A percentile compares a stretch with the other conserved stretches of the same genome.
Conservation (phyloP, 2,888 invertebrate species). For the Leistus spinibarbis region DNA sequence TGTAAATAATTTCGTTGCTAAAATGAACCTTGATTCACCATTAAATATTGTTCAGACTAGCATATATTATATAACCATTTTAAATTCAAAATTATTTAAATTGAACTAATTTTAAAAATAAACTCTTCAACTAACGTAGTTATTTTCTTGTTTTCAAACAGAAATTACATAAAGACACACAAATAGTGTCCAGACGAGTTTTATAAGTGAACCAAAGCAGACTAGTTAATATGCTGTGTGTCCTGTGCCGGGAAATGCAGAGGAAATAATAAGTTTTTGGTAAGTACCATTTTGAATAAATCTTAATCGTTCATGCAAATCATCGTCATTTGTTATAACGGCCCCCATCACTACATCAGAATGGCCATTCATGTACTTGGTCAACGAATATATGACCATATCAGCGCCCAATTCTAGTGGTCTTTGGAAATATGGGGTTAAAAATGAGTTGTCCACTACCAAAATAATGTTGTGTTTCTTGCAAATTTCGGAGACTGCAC, state of each 20-base stretch:
- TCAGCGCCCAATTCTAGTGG: conserved; percentile 93
- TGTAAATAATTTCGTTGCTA: too few relatives aligned
- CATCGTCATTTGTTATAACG: conserved; percentile 74
- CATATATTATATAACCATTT: too few relatives aligned
- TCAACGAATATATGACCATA: conserved; percentile 87
- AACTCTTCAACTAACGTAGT: background rate
- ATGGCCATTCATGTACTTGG: conserved; percentile 99
- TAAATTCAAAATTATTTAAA: too few relatives aligned
- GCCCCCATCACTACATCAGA: conserved; percentile 97
- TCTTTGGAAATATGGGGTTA: conserved; percentile 88
- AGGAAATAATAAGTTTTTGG: background rate
- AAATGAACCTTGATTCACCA: too few relatives aligned
- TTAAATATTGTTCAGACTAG: too few relatives aligned
- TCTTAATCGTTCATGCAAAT: conserved; percentile 71
- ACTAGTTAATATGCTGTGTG: background rate
- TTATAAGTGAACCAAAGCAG: background rate
- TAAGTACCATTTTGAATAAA: conserved; percentile 81
- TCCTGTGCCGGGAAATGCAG: background rate
- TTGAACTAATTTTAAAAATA: too few relatives aligned
- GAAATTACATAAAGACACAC: background rate
- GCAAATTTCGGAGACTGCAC: conserved; percentile 68
- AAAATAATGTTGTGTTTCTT: conserved; percentile 69
- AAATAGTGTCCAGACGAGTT: background rate
- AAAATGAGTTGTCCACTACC: conserved; percentile 93
- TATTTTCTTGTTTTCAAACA: background rate